Base-by-base conservation (phyloP, 2,888 invertebrate species). In the Acleris sparsana region DNA sequence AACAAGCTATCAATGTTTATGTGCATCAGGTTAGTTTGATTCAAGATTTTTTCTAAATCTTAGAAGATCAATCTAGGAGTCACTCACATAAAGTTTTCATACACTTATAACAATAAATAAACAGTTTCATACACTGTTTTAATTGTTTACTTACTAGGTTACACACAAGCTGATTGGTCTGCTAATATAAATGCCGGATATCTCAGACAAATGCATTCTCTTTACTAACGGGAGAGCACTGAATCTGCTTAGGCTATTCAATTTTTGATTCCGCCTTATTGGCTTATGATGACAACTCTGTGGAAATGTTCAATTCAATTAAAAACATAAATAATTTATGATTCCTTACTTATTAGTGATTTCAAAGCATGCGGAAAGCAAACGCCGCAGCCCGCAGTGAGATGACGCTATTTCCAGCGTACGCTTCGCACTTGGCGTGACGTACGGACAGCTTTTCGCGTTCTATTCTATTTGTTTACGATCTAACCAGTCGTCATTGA, bases 401-500 rank as follows among this genome's bases (percentile, higher is more conserved):
- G 25, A 20, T 44, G 16, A 18, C 51, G 56, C 56, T 57, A 62
- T 56, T 56, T 62, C 43, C 49, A 62, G 55, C 55, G n/a, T 48
- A n/a, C 39, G 11, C 6, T 16, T 5, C 18, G 13, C 5, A 7
- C 20, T 29, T 13, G 48, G 17, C 25, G 2, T 33, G 33, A 33
- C 49, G 48, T 46, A 13, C 16, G 20, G 5, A 39, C 53, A 53
- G 53, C 39, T 22, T 62, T 52, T 43, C 9, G 18, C 44, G 43
- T 49, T n/a, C 43, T 25, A 44, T 46, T 43, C 20, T 25, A 17
- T 22, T 53, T 25, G 25, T 46, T 46, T 17, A 46, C 22, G 17
- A 16, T 2, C 52, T 17, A 49, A 53, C 46, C 44, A 22, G 53
- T 25, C n/a, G 59, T 64, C 64, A 64, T 65, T 65, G 60, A 43